These are phyloP conservation scores for Holacanthella duospinosa DNA, from an alignment of 2,888 invertebrate genomes.

Conservation along the genomic window DNA sequence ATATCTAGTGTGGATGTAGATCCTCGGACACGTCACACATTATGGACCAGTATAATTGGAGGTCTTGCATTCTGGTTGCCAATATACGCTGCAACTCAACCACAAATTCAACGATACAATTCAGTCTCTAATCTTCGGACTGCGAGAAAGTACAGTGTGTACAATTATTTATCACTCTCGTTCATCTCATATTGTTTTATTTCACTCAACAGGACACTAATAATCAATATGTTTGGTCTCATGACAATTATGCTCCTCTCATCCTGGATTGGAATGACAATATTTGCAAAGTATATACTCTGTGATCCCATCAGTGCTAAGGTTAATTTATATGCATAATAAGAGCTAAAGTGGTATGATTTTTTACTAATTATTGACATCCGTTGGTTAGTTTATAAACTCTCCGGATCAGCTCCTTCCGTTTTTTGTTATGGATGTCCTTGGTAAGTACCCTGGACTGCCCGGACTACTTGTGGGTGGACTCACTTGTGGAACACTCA, in stretches of 20 bases:
- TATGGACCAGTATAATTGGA: conserved; percentile 29
- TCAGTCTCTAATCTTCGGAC: conserved; percentile 2
- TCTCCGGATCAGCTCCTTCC: conserved; percentile 42
- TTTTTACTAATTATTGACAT: neutral
- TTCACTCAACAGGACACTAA: conserved; percentile 45
- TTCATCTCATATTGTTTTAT: too few species aligned
- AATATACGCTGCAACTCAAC: conserved; percentile 14
- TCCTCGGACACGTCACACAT: conserved; percentile 31
- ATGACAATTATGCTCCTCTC: conserved; percentile 73
- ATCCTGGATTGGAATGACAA: conserved; percentile 73
- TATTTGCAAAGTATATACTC: conserved; percentile 66
- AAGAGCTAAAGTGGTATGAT: neutral
- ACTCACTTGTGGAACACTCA: conserved; percentile 31
- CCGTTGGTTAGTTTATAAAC: neutral
- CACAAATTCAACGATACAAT: conserved; percentile 21
- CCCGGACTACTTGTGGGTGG: conserved; percentile 32
- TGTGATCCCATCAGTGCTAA: conserved; percentile 68
- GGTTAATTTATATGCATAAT: conserved; percentile 41
- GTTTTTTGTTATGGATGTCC: conserved; percentile 41
- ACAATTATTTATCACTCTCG: neutral
- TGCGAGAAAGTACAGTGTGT: neutral
- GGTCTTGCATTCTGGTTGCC: conserved; percentile 29
- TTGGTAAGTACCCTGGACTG: conserved; percentile 8
- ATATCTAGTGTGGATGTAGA: conserved; percentile 31
- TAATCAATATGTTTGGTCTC: conserved; percentile 63